Evolutionary conservation across 1,140 invertebrate genomes (phyloP).

Genomic region (Ostrea denselamellosa): DNA sequence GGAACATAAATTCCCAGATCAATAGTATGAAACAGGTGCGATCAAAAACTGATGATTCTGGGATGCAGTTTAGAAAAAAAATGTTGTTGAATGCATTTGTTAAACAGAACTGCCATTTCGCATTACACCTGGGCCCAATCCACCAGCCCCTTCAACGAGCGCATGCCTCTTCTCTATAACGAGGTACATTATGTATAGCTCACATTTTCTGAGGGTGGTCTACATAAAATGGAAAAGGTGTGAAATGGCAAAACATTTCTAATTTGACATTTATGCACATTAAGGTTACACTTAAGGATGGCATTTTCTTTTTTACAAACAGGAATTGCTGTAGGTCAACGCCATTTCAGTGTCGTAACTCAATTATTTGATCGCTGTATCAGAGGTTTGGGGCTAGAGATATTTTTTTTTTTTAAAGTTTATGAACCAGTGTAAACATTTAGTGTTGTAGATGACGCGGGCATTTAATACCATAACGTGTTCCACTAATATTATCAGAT

Average conservation of each 20-base stretch:
- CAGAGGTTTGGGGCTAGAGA: too few species aligned
- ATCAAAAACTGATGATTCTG: constrained; percentile 1
- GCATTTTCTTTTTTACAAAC: background rate
- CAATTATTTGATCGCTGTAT: constrained; percentile 9
- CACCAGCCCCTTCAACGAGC: background rate
- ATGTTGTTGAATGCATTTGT: background rate
- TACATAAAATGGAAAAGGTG: background rate
- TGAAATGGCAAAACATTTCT: constrained; percentile 15
- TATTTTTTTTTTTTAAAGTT: too few species aligned
- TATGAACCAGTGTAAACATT: too few species aligned
- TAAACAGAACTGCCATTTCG: constrained; percentile 18
- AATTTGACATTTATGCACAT: constrained; percentile 26
- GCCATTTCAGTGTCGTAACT: background rate
- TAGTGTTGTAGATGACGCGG: too few species aligned
- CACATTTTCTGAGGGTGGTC: constrained; percentile 30
- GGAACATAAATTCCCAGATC: constrained; percentile 28
- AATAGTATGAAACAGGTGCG: constrained; percentile 17
- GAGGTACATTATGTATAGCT: constrained; percentile 3
- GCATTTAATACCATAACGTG: too few species aligned
- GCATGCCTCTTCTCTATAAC: background rate
- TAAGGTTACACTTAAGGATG: background rate
- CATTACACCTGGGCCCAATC: background rate
- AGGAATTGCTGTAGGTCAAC: background rate
- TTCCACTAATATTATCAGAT: too few species aligned
- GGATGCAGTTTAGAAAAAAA: background rate